Conservation (phyloP, 2,113 vertebrate species). For the Hypomesus transpacificus region DNA sequence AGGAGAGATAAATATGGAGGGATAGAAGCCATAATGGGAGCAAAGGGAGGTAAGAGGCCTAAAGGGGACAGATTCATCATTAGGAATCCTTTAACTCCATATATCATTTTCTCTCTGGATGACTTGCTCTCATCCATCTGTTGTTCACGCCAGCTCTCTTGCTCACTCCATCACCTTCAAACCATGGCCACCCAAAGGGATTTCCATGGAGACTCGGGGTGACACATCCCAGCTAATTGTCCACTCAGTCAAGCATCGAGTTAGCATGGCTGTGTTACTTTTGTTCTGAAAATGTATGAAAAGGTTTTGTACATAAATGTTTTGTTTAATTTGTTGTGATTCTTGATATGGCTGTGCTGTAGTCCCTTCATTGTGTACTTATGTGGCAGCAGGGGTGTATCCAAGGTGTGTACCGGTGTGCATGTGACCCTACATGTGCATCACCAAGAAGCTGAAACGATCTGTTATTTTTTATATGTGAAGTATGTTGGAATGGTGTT, state of each 20-base stretch:
- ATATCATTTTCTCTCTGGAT: not conserved
- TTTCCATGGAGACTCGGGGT: conserved; percentile 2
- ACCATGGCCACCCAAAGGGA: not conserved
- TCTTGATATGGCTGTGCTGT: too few species aligned
- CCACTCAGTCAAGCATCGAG: not conserved
- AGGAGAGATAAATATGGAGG: not conserved
- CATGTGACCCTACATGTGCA: too few species aligned
- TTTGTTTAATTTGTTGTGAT: too few species aligned
- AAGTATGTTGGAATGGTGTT: too few species aligned
- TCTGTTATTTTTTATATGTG: too few species aligned
- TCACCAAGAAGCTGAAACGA: too few species aligned
- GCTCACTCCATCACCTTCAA: not conserved
- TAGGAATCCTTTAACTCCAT: too few species aligned
- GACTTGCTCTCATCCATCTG: not conserved
- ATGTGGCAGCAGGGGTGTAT: too few species aligned
- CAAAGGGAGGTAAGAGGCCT: not conserved
- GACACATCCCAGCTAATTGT: not conserved
- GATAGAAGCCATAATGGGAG: not conserved
- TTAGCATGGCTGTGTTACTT: not conserved
- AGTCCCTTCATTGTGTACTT: too few species aligned
- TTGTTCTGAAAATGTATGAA: not conserved
- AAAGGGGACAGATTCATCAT: not conserved
- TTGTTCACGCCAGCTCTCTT: not conserved
- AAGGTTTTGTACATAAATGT: too few species aligned
- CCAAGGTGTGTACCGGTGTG: too few species aligned